A percentile compares a stretch with the other conserved stretches of the same genome.
These are phyloP conservation scores for Notarius quadriscutis DNA, from an alignment of 2,113 vertebrate genomes.

Conservation along the genomic window DNA sequence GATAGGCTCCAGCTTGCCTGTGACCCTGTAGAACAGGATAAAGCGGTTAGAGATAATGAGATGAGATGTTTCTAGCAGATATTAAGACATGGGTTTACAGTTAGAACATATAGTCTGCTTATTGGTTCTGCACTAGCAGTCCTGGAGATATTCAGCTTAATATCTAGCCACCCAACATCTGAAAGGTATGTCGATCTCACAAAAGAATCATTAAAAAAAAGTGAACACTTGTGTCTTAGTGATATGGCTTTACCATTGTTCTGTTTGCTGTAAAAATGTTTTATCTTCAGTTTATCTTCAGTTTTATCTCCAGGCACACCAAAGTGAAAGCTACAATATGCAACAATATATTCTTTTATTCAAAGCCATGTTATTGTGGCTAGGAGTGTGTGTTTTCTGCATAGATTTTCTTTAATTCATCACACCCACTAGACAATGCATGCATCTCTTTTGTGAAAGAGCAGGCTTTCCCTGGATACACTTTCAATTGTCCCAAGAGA, in stretches of 20 bases:
- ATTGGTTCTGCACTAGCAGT: neutral
- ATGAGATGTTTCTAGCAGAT: neutral
- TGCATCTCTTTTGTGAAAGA: constrained; percentile 37
- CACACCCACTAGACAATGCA: constrained; percentile 22
- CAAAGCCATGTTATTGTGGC: neutral
- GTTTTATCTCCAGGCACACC: neutral
- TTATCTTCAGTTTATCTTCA: neutral
- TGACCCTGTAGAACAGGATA: too few relatives aligned
- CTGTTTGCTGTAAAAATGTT: neutral
- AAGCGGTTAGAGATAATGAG: too few relatives aligned
- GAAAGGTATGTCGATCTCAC: neutral
- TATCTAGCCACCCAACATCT: neutral
- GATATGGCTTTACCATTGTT: neutral
- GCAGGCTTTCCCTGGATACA: constrained; percentile 15
- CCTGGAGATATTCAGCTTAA: neutral
- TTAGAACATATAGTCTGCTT: neutral
- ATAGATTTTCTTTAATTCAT: constrained; percentile 21
- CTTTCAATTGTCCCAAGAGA: constrained; percentile 16
- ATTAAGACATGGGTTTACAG: neutral
- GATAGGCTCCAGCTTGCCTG: too few relatives aligned
- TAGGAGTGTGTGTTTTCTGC: constrained; percentile 5
- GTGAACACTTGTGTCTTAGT: neutral
- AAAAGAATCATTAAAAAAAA: neutral
- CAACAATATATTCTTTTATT: neutral
- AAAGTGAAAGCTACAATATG: neutral